A percentile compares a stretch with the other conserved stretches of the same genome.
Conservation (phyloP, 2,113 vertebrate genomes). For the Urocynchramus pylzowi region DNA sequence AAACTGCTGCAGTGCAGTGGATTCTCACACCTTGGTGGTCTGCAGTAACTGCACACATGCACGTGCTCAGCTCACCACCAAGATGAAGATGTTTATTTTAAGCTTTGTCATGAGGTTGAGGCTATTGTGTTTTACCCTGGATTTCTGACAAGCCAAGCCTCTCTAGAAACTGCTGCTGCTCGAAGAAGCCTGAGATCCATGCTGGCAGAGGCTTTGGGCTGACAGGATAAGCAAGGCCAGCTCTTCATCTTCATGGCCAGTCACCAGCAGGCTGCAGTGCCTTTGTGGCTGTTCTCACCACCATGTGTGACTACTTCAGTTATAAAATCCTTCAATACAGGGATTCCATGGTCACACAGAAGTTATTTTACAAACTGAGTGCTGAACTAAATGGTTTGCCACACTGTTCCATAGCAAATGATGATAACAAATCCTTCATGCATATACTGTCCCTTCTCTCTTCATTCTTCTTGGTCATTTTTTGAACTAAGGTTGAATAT, state of each 20-base stretch:
- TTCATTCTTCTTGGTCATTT: not conserved
- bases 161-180: not conserved
- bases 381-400: not conserved
- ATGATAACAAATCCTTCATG: not conserved
- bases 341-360: not conserved
- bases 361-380: not conserved
- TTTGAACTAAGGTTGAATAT: not conserved
- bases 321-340: not conserved
- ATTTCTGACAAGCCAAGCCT: not conserved
- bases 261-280: not conserved
- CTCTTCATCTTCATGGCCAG: not conserved
- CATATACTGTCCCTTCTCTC: not conserved
- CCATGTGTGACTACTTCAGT: not conserved
- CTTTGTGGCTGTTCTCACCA: not conserved
- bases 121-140: not conserved
- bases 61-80: not conserved
- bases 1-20: not conserved
- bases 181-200: not conserved
- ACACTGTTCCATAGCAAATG: not conserved
- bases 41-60: not conserved
- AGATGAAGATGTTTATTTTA: not conserved
- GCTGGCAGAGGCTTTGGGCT: not conserved
- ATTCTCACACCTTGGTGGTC: not conserved
- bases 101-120: not conserved
- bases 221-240: not conserved